These are phyloP conservation scores for Dendrocopos noguchii DNA, from an alignment of 2,113 vertebrate genomes.

Conservation along the genomic window DNA sequence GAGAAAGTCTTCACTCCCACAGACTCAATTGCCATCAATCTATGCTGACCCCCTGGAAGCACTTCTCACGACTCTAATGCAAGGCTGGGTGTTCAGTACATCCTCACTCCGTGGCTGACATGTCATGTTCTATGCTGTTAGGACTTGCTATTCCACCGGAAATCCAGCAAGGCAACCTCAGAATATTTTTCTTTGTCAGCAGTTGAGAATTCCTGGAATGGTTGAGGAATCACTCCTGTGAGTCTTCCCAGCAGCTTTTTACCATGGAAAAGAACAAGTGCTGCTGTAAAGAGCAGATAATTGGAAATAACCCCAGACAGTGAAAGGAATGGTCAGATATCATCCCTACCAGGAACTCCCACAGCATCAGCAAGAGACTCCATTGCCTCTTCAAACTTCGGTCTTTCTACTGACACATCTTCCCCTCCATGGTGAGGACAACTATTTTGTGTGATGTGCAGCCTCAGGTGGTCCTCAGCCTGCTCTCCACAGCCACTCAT, in stretches of 20 bases:
- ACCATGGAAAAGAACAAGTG: background rate
- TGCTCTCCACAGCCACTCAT: background rate
- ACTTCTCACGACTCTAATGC: accelerated
- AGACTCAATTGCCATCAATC: background rate
- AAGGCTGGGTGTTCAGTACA: background rate
- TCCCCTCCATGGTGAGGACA: background rate
- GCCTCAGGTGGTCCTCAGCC: background rate
- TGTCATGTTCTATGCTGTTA: accelerated
- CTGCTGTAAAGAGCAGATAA: background rate
- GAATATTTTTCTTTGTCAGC: background rate
- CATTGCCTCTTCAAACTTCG: background rate
- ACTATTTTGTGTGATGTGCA: background rate
- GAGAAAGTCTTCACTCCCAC: background rate
- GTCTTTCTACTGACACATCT: background rate
- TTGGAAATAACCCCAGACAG: background rate
- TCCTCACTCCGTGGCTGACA: accelerated
- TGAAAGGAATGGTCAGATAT: background rate
- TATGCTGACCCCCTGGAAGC: background rate
- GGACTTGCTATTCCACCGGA: background rate
- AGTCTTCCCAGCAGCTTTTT: background rate
- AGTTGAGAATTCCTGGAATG: background rate
- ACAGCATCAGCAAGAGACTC: background rate
- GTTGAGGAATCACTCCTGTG: background rate
- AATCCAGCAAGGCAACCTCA: background rate
- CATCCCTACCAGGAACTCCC: background rate